These are phyloP conservation scores for Hepsetus odoe DNA, from an alignment of 2,113 vertebrate species.

Conservation along the genomic window DNA sequence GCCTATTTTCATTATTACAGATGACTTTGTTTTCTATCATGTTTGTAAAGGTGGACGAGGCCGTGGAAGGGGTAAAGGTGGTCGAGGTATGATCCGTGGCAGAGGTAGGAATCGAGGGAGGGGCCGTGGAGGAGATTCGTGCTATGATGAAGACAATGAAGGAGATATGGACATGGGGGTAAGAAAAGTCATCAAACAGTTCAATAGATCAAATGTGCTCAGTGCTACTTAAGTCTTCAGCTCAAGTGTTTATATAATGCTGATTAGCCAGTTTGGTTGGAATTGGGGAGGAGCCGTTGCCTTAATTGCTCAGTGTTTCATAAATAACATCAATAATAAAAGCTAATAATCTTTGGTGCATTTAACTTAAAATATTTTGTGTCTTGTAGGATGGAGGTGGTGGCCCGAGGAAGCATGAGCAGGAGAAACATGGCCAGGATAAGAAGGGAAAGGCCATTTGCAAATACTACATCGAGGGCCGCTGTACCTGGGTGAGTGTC, in stretches of 20 bases:
- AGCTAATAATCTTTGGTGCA: not conserved
- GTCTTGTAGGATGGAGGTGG: slow-evolving; percentile 68
- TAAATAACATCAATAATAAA: not conserved
- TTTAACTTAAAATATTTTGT: slow-evolving; percentile 3
- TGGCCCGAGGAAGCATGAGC: slow-evolving; percentile 79
- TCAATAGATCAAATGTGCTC: not conserved
- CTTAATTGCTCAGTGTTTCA: no score
- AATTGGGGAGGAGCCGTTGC: no score
- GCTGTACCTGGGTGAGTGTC: slow-evolving; percentile 90
- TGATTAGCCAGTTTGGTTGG: no score
- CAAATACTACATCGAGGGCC: slow-evolving; percentile 95
- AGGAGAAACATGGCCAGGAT: slow-evolving; percentile 85
- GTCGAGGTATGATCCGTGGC: slow-evolving; percentile 78
- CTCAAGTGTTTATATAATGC: not conserved
- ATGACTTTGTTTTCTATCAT: slow-evolving; percentile 48
- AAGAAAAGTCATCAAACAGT: slow-evolving; percentile 44
- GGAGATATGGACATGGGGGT: slow-evolving; percentile 90
- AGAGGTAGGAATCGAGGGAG: slow-evolving; percentile 79
- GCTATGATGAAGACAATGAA: slow-evolving; percentile 83
- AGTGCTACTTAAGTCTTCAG: not conserved
- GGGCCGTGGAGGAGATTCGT: slow-evolving; percentile 75
- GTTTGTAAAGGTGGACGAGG: slow-evolving; percentile 79
- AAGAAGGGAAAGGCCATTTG: slow-evolving; percentile 97
- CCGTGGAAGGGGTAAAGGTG: slow-evolving; percentile 71
- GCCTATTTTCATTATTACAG: not conserved